Evolutionary conservation across 2,113 vertebrate genomes (phyloP), one percentile per base, ranked within the genome.

Genomic region (Eudorcas thomsonii): DNA sequence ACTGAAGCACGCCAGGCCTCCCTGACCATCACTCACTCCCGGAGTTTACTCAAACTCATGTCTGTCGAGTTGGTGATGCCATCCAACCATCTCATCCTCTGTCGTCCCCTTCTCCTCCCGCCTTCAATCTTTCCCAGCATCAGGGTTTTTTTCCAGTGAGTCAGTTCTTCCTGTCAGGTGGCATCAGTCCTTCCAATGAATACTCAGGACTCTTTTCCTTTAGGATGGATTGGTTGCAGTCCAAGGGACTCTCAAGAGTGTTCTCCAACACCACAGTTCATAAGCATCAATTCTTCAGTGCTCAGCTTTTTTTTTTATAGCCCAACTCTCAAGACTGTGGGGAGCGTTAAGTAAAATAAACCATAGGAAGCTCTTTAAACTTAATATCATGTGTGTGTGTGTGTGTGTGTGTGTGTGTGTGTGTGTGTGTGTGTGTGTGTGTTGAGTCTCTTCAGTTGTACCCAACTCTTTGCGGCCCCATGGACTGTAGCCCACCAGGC

Each of bases 391-490:
- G 25, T 74, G 10, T 33, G 7, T n/a, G 62, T 67, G 33, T 67
- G 60, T 62, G 55, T 55, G 23, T 39, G 36, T 39, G 12, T n/a
- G 0, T 39, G 67, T 71, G n/a, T 74, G 30, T 36, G 33, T 36
- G 64, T 2, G n/a, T 36, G 12, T n/a, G 0, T 39, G 67, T 71
- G n/a, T 74, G 30, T 36, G 33, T 36, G 64, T 2, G n/a, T 3
- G 36, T 2, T 74, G 5, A 74, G 21, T 74, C 36, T 25, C 36
- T 43, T 71, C 71, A 74, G 71, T 39, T 7, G 11, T 43, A 14
- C 7, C 23, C 36, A 26, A 77, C 71, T 77, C 71, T 74, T 74
- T 43, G 23, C 0, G 6, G 26, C 23, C 12, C 39, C 12, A 26
- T 77, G 23, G 71, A 26, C 39, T 43, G 71, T 77, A 77, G 71